phyloP scores from a whole-genome alignment of 2,888 invertebrate species.

The Tenthredo amoena region DNA sequence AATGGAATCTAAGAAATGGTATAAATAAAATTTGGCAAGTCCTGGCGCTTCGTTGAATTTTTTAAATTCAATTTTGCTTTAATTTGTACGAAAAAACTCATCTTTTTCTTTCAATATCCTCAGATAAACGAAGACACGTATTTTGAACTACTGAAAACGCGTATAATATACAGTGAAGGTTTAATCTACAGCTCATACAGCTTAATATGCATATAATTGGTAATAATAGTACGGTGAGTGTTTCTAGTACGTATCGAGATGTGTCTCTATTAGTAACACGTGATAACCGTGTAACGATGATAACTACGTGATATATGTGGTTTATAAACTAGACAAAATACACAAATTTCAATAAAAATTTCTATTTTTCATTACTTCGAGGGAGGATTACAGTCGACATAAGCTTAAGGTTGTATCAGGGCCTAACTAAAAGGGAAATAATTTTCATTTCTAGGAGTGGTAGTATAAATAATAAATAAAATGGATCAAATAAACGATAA shows the following conservation, averaged over 20 bases:
- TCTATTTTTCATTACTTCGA: neutral
- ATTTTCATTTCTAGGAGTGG: neutral
- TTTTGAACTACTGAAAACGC: neutral
- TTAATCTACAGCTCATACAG: conserved; percentile 29
- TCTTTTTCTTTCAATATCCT: neutral
- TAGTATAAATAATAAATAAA: neutral
- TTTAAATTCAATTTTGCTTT: neutral
- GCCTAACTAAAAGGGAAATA: neutral
- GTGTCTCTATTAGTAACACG: conserved; percentile 9
- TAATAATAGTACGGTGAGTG: conserved; percentile 40
- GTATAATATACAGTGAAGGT: neutral
- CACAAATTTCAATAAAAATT: neutral
- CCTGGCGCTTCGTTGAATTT: neutral
- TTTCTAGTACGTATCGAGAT: conserved; percentile 38
- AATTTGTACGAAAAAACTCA: neutral
- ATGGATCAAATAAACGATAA: conserved; percentile 20
- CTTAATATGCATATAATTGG: conserved; percentile 9
- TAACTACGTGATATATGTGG: neutral
- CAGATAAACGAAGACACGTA: neutral
- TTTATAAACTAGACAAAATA: neutral
- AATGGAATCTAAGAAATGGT: neutral
- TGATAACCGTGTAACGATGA: neutral
- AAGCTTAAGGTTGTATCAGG: neutral
- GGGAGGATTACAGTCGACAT: neutral
- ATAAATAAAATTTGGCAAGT: neutral